phyloP scores from a whole-genome alignment of 2,113 vertebrate genomes.

The Emydocephalus ijimae region DNA sequence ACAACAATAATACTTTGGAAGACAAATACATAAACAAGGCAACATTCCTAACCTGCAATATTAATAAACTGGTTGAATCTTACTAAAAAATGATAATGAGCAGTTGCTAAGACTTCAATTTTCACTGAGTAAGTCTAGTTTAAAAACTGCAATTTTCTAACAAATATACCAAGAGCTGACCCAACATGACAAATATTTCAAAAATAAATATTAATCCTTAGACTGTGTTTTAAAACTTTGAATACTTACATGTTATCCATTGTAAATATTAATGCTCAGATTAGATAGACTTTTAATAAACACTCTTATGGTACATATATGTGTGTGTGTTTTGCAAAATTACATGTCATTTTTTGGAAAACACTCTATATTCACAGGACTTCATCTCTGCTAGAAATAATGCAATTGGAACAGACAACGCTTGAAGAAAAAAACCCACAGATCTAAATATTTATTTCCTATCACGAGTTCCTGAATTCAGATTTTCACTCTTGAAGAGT shows the following conservation, averaged over 20 bases:
- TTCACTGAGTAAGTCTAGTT: constrained; percentile 5
- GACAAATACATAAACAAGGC: not conserved
- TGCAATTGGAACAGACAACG: not conserved
- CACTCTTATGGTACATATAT: not conserved
- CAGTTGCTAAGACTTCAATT: constrained; percentile 6
- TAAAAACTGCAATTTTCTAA: not conserved
- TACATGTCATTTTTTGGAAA: not conserved
- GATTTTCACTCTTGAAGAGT: not conserved
- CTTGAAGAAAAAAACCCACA: not conserved
- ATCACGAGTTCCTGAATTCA: not conserved
- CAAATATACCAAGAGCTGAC: not conserved
- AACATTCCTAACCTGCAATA: not conserved
- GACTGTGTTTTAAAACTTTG: not conserved
- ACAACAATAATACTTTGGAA: not conserved
- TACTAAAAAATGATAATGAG: not conserved
- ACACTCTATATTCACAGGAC: accelerated
- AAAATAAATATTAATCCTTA: constrained; percentile 24
- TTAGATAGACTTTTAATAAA: not conserved
- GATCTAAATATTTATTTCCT: not conserved
- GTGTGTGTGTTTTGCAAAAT: not conserved
- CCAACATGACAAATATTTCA: not conserved
- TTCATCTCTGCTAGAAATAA: not conserved
- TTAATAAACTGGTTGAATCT: not conserved
- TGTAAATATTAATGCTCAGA: not conserved
- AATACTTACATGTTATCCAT: not conserved